Conservation (phyloP, 2,113 vertebrate genomes). For the Thermophis baileyi region DNA sequence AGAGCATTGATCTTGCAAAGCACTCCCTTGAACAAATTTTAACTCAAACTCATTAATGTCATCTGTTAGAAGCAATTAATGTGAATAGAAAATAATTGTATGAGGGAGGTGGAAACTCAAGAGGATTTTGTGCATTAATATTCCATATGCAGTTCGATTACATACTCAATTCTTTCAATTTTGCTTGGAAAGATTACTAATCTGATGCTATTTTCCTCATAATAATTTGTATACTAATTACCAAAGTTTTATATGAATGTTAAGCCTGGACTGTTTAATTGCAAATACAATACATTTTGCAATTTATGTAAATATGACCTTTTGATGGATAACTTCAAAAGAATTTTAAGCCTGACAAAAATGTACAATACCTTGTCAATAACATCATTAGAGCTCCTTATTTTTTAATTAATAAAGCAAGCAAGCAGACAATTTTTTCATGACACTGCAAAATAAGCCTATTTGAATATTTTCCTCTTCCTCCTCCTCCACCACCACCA, state of each 20-base stretch:
- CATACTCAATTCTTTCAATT: conserved; percentile 67
- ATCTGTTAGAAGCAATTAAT: conserved; percentile 84
- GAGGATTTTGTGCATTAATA: conserved; percentile 80
- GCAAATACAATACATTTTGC: conserved; percentile 72
- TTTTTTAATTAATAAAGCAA: not conserved
- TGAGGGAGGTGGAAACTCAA: conserved; percentile 82
- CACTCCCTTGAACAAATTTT: conserved; percentile 69
- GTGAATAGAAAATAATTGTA: conserved; percentile 92
- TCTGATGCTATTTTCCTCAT: conserved; percentile 69
- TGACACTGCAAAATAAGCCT: not conserved
- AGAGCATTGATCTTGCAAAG: conserved; percentile 67
- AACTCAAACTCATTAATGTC: conserved; percentile 89
- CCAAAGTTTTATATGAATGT: conserved; percentile 65
- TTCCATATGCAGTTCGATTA: conserved; percentile 74
- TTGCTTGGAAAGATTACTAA: conserved; percentile 69
- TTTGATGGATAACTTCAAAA: conserved; percentile 51
- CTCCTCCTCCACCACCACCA: not conserved
- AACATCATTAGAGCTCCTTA: conserved; percentile 13
- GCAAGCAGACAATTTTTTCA: not conserved
- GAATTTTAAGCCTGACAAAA: conserved; percentile 30
- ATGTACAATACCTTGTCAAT: conserved; percentile 45
- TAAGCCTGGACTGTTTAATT: conserved; percentile 74
- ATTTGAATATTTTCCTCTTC: not conserved
- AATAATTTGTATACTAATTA: conserved; percentile 80
- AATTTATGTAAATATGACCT: conserved; percentile 64